Evolutionary conservation across 2,888 invertebrate genomes (phyloP), one percentile per base, ranked within the genome.

Genomic region (Chloromyia formosa): DNA sequence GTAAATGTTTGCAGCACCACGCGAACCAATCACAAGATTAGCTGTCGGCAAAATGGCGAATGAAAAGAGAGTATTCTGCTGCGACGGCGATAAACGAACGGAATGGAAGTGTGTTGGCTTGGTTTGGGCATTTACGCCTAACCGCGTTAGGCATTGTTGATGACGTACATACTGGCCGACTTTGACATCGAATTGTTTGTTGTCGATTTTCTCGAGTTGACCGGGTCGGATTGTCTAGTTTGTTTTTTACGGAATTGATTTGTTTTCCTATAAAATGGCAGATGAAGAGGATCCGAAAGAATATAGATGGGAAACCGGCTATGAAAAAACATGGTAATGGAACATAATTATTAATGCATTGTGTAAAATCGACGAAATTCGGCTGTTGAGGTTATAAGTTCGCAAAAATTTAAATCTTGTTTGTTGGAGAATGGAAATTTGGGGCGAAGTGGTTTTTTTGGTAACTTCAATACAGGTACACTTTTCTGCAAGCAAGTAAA

Each of bases 221-320:
- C 3, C 16, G 5, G 1, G 56, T 3, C 56, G 56, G 56, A 7
- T 56, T 16, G 20, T 56, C 5, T 35, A 35, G 7, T 35, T 35
- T 35, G n/a, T n/a, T n/a, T n/a, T n/a, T n/a, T n/a, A n/a, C n/a
- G n/a, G n/a, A n/a, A n/a, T n/a, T 35, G 27, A 35, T 35, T 56
- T 56, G 1, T n/a, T 53, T 53, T 53, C 7, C 53, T 60, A 20
- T 10, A 75, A 49, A 23, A 78, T 78, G 79, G 77, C 56, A 5
- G 94, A 94, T 76, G 94, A 94, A 76, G 94, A 93, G 62, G 94
- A 95, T 84, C 89, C 90, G 27, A 95, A 94, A 81, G 96, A 95
- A 83, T 96, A 96, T 83, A 90, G 96, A 73, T 96, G 96, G 96
- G 96, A 96, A 85, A 95, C 95, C 69, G 96, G 96, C 80, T 96